phyloP scores from a whole-genome alignment of 2,113 vertebrate species.

The Eubucco bourcierii region DNA sequence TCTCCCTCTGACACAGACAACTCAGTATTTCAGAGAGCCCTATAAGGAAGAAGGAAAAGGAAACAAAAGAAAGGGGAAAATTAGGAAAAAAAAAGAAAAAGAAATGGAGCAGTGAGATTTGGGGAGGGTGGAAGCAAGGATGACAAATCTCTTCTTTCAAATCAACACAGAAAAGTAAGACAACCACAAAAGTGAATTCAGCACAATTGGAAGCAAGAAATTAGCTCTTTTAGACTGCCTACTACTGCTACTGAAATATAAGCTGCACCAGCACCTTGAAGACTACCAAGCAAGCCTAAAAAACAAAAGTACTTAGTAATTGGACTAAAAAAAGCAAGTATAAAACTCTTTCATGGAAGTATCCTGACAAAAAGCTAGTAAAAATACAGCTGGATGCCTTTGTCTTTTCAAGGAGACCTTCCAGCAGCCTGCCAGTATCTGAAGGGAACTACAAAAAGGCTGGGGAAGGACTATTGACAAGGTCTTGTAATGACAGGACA shows the following conservation, averaged over 20 bases:
- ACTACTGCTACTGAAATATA: neutral
- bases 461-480: too few species aligned
- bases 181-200: neutral
- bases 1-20: neutral
- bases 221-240: neutral
- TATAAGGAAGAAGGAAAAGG: neutral
- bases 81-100: neutral
- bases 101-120: neutral
- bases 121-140: neutral
- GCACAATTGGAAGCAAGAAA: neutral
- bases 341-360: neutral
- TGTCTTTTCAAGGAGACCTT: too few species aligned
- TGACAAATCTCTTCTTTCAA: neutral
- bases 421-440: too few species aligned
- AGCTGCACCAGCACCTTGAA: neutral
- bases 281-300: neutral
- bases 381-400: neutral
- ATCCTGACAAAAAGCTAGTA: neutral
- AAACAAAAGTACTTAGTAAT: neutral
- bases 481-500: too few species aligned
- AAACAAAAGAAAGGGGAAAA: too few species aligned
- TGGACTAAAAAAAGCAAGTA: neutral
- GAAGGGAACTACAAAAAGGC: too few species aligned
- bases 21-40: neutral
- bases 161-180: neutral